These are phyloP conservation scores for Craseonycteris thonglongyai DNA, from an alignment of 2,113 vertebrate species.

Conservation along the genomic window DNA sequence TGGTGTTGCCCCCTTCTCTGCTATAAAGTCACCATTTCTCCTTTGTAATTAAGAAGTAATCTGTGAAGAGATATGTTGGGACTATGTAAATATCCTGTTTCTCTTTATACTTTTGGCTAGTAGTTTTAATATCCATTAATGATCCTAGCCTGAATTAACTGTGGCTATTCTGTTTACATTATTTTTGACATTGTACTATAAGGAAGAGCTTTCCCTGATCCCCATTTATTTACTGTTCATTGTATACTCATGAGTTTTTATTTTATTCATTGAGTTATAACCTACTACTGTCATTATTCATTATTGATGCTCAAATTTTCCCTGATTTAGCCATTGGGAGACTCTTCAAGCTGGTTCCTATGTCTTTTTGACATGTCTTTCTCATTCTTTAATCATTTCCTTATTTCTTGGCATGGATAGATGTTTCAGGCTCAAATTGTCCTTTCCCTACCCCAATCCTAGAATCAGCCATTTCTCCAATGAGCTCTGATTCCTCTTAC, in stretches of 20 bases:
- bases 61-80: not conserved
- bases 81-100: not conserved
- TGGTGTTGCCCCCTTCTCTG: not conserved
- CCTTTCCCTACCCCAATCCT: not conserved
- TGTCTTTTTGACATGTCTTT: not conserved
- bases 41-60: slow-evolving; percentile 9
- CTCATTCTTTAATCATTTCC: not conserved
- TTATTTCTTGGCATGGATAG: not conserved
- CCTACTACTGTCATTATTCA: not conserved
- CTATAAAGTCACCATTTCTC: not conserved
- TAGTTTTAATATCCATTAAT: not conserved
- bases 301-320: slow-evolving; percentile 19
- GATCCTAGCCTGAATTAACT: slow-evolving; percentile 16
- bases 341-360: not conserved
- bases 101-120: not conserved
- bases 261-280: slow-evolving; percentile 11
- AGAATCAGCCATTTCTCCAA: not conserved
- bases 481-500: not conserved
- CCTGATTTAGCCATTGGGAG: not conserved
- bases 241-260: slow-evolving; percentile 21
- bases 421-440: not conserved
- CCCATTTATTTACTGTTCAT: not conserved
- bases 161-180: slow-evolving; percentile 8
- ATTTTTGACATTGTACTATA: not conserved
- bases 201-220: not conserved